phyloP scores from a whole-genome alignment of 2,888 invertebrate species.

The Therioaphis trifolii region DNA sequence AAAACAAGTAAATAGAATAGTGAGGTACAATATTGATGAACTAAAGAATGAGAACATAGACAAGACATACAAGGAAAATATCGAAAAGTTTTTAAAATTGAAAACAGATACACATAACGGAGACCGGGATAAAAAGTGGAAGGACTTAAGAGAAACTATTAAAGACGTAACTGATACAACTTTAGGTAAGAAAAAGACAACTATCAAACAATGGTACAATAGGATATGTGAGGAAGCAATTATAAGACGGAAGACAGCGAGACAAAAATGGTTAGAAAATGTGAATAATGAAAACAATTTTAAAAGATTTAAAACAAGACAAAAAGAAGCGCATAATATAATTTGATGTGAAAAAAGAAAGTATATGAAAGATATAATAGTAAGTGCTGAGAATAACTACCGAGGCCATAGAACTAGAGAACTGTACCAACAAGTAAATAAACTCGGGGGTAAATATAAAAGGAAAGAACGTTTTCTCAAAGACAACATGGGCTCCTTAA shows the following conservation, averaged over 20 bases:
- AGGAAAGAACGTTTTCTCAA: conserved; percentile 15
- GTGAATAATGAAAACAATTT: conserved; percentile 11
- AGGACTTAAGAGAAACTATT: conserved; percentile 4
- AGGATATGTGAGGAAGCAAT: conserved; percentile 14
- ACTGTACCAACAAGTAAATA: conserved; percentile 35
- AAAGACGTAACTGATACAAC: conserved; percentile 29
- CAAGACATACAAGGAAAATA: conserved; percentile 4
- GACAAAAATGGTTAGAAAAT: conserved; percentile 37
- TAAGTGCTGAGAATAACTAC: conserved; percentile 7
- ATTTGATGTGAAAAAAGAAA: conserved; percentile 30
- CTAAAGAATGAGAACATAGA: conserved; percentile 13
- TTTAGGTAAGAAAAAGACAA: background rate
- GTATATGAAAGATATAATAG: background rate
- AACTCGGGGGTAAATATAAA: conserved; percentile 25
- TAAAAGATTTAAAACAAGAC: conserved; percentile 16
- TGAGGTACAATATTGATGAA: conserved; percentile 8
- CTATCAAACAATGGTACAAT: background rate
- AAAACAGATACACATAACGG: too few relatives aligned
- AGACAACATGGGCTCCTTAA: background rate
- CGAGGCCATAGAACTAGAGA: conserved; percentile 25
- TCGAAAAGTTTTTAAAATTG: conserved; percentile 10
- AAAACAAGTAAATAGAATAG: background rate
- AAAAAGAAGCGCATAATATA: conserved; percentile 42
- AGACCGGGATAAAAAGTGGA: background rate
- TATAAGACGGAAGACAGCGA: conserved; percentile 25